These are phyloP conservation scores for Sphaerodactylus townsendi DNA, from an alignment of 2,113 vertebrate species.

Conservation along the genomic window DNA sequence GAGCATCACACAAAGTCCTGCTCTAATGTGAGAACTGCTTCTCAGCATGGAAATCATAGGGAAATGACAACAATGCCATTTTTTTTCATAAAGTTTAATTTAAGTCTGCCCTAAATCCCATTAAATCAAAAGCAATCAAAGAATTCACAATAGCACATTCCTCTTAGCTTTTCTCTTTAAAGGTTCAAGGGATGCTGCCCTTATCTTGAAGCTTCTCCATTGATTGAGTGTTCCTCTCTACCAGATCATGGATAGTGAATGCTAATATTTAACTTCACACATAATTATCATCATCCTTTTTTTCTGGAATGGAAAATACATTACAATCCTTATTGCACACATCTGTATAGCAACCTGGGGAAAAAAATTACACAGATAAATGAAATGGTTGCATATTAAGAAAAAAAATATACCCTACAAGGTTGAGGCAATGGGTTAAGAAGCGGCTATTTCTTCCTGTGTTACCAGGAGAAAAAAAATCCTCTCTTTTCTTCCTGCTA, in stretches of 20 bases:
- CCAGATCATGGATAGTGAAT: neutral
- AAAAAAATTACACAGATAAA: neutral
- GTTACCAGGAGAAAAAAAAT: neutral
- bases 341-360: neutral
- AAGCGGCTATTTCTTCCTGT: neutral
- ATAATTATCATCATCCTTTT: neutral
- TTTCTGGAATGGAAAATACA: neutral
- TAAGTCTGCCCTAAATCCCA: neutral
- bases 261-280: neutral
- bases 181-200: neutral
- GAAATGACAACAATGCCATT: neutral
- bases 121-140: neutral
- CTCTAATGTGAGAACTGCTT: neutral
- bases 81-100: neutral
- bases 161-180: neutral
- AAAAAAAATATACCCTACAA: neutral
- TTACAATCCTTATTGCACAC: neutral
- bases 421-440: neutral
- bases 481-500: neutral
- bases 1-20: neutral
- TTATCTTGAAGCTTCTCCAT: neutral
- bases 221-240: neutral
- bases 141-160: neutral
- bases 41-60: neutral
- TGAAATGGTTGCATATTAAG: neutral